A percentile compares a stretch with the other conserved stretches of the same genome.
Conservation (phyloP, 2,888 invertebrate genomes). For the Drosophila phalerata region DNA sequence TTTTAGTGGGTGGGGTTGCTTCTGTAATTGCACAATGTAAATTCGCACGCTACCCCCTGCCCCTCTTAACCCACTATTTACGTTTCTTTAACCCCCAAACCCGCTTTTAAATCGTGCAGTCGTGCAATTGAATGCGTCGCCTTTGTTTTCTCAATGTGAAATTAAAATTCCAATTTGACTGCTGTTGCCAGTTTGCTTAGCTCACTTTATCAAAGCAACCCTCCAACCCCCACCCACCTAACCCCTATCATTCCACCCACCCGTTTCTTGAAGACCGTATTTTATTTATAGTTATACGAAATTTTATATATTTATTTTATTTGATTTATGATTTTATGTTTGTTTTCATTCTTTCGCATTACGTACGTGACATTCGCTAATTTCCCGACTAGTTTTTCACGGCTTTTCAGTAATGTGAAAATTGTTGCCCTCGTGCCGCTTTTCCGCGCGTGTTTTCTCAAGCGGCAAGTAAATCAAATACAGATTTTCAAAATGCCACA, state of each 20-base stretch:
- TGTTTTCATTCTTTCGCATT: conserved; percentile 33
- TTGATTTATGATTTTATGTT: conserved; percentile 56
- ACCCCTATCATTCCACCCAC: not conserved
- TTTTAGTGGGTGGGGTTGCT: conserved; percentile 11
- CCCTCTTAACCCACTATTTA: not conserved
- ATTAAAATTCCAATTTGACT: conserved; percentile 77
- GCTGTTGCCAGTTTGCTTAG: conserved; percentile 43
- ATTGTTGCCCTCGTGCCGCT: conserved; percentile 40
- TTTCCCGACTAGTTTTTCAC: conserved; percentile 40
- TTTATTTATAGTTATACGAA: conserved; percentile 17
- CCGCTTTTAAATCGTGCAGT: conserved; percentile 11
- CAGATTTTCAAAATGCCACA: conserved; percentile 32
- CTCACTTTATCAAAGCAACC: conserved; percentile 45
- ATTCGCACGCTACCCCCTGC: conserved; percentile 43
- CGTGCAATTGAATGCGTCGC: conserved; percentile 74
- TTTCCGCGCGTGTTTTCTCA: conserved; percentile 29
- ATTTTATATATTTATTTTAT: conserved; percentile 28
- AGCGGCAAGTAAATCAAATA: conserved; percentile 47
- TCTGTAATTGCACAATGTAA: conserved; percentile 62
- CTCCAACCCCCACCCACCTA: not conserved
- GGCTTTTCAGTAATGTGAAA: conserved; percentile 8
- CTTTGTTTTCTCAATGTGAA: conserved; percentile 76
- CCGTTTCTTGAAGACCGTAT: not conserved
- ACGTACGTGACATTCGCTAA: conserved; percentile 74
- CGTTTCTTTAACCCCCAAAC: conserved; percentile 2